Base-by-base conservation (phyloP, 1,140 invertebrate species). In the Dinothrombium tinctorium region DNA sequence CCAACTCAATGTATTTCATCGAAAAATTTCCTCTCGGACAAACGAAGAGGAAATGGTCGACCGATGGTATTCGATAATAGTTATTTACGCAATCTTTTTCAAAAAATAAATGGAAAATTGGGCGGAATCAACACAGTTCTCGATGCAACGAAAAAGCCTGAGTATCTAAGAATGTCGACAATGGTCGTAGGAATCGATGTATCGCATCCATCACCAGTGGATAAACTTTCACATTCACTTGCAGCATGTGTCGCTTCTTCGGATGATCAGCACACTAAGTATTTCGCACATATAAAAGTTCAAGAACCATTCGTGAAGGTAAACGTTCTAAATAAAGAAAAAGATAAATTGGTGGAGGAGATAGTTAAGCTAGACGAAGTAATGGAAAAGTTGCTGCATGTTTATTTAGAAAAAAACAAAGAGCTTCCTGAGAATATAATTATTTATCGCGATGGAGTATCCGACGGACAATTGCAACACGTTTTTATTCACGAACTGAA, bases 51-150 rank as follows among this genome's bases (percentile, higher is more conserved):
- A n/a, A n/a, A 28, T n/a, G 7, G 12, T 7, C n/a, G 29, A 32
- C 29, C n/a, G 12, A 32, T 14, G 17, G 5, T 32, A 4, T 32
- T 11, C 22, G 35, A 37, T n/a, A 4, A 11, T 11, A 17, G 36
- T 9, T 47, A 33, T 23, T 7, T 66, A 20, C 48, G 54, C 0
- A 87, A 89, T 53, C 72, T 89, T 46, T 53, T 84, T 12, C 53
- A 81, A 1, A 87, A 89, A 62, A 66, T 87, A 0, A 76, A 76
- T 54, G 72, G 75, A 0, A 87, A 89, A 56, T 48, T 87, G 20
- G 76, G 79, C 58, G 78, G 79, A 0, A 59, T 69, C 0, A 89
- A 87, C 12, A 5, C 17, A 7, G 5, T 4, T 6, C 62, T 81
- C 17, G n/a, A 5, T 4, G 23, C 12, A 3, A 12, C 4, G 4